Conservation (phyloP, 1,140 invertebrate species). For the Drosophila bifasciata region DNA sequence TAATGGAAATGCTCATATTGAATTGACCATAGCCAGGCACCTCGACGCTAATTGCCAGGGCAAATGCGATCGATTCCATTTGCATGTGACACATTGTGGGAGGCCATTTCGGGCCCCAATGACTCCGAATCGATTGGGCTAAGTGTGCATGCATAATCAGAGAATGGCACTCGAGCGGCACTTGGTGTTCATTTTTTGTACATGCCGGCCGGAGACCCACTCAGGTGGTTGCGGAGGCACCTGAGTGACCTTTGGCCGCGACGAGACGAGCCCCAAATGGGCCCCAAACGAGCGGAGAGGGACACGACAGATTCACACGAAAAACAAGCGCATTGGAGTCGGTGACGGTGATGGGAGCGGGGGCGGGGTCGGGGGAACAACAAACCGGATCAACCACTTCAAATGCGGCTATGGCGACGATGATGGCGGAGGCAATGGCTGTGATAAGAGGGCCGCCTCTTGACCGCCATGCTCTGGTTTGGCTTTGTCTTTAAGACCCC, state of each 20-base stretch:
- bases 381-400: constrained; percentile 79
- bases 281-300: constrained; percentile 32
- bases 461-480: constrained; percentile 56
- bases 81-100: constrained; percentile 47
- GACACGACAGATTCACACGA: constrained; percentile 38
- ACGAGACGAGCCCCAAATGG: constrained; percentile 25
- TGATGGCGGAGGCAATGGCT: constrained; percentile 71
- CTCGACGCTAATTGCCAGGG: constrained; percentile 43
- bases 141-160: constrained; percentile 57
- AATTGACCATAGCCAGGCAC: constrained; percentile 1
- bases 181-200: constrained; percentile 35
- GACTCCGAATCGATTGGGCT: constrained; percentile 36
- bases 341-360: constrained; percentile 14
- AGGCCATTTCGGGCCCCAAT: constrained; percentile 27
- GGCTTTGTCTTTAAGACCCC: constrained; percentile 25
- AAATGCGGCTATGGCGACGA: constrained; percentile 32
- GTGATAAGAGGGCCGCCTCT: constrained; percentile 68
- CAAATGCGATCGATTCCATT: constrained; percentile 49
- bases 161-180: constrained; percentile 8
- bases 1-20: constrained; percentile 1
- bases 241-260: constrained; percentile 29
- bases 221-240: constrained; percentile 19
- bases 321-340: constrained; percentile 22
- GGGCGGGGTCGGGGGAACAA: constrained; percentile 14
- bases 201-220: not conserved